A percentile compares a stretch with the other conserved stretches of the same genome.
Evolutionary conservation across 2,797 vertebrate genomes (phyloP).

Genomic region (Aeoliscus strigatus): DNA sequence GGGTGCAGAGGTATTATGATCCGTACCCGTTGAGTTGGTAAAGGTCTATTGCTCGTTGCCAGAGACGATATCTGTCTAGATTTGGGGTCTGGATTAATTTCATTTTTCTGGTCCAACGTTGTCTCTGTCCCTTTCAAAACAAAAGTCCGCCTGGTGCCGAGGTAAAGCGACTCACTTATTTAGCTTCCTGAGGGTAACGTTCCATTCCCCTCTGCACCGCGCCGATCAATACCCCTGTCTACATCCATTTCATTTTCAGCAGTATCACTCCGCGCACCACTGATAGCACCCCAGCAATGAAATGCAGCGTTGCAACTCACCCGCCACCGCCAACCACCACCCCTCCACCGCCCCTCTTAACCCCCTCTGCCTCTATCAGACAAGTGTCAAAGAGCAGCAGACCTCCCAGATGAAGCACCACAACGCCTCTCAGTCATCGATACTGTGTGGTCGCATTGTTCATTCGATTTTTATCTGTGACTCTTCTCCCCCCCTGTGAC

Average conservation of each 20-base stretch:
- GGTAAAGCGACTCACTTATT: conserved; percentile 41
- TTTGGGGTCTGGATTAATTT: too few relatives aligned
- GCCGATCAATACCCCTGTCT: conserved; percentile 45
- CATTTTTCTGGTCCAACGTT: too few relatives aligned
- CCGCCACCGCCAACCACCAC: too few relatives aligned
- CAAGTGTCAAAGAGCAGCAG: neutral
- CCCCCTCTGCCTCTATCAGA: conserved; percentile 6
- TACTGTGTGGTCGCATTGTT: conserved; percentile 77
- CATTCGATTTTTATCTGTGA: conserved; percentile 83
- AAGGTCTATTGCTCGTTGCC: too few relatives aligned
- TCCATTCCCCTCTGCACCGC: conserved; percentile 45
- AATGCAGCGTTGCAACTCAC: conserved; percentile 33
- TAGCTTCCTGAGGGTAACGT: conserved; percentile 48
- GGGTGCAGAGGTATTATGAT: too few relatives aligned
- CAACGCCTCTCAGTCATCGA: neutral
- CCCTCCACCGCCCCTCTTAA: too few relatives aligned
- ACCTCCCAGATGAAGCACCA: neutral
- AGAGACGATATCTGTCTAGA: too few relatives aligned
- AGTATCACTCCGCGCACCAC: conserved; percentile 17
- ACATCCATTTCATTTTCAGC: too few relatives aligned
- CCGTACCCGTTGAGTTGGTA: too few relatives aligned
- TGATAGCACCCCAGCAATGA: conserved; percentile 32
- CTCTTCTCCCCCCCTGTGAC: conserved; percentile 69
- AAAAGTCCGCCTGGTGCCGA: conserved; percentile 10
- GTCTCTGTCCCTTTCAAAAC: too few relatives aligned